Percentiles rank a stretch among this genome's conserved stretches.
Conservation (phyloP, 2,888 invertebrate species). For the Polyploca ridens region DNA sequence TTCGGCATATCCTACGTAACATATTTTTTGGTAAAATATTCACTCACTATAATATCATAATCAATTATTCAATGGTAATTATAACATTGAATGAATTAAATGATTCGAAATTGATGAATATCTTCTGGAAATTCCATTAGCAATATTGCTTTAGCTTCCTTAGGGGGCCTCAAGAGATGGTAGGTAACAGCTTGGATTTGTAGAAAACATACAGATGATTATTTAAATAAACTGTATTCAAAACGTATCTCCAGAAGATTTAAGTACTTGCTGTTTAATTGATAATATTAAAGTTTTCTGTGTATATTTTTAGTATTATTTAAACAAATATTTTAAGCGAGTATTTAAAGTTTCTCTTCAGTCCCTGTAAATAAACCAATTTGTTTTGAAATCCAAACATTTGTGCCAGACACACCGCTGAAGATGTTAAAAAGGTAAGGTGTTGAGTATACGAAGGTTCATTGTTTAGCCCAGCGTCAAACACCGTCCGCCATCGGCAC, state of each 20-base stretch:
- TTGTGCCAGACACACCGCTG: constrained; percentile 55
- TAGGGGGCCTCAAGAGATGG: too few species aligned
- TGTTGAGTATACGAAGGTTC: constrained; percentile 68
- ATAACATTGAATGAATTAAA: too few species aligned
- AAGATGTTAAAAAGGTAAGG: constrained; percentile 73
- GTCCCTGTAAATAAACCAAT: constrained; percentile 54
- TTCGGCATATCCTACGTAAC: too few species aligned
- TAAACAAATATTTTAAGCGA: constrained; percentile 25
- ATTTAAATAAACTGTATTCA: background rate
- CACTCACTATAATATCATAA: too few species aligned
- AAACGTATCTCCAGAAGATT: background rate
- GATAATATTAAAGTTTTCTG: background rate
- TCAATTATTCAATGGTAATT: too few species aligned
- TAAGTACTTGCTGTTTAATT: too few species aligned
- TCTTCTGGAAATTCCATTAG: too few species aligned
- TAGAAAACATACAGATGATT: too few species aligned
- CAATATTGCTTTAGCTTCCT: too few species aligned
- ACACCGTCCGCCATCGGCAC: constrained; percentile 66
- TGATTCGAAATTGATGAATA: too few species aligned
- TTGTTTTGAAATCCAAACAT: constrained; percentile 58
- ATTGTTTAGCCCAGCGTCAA: constrained; percentile 72
- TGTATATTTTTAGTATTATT: background rate
- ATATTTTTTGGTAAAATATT: too few species aligned
- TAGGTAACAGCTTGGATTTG: background rate
- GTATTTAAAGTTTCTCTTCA: constrained; percentile 42